Conservation (phyloP, 2,888 invertebrate genomes). For the Meiosimyza decipiens region DNA sequence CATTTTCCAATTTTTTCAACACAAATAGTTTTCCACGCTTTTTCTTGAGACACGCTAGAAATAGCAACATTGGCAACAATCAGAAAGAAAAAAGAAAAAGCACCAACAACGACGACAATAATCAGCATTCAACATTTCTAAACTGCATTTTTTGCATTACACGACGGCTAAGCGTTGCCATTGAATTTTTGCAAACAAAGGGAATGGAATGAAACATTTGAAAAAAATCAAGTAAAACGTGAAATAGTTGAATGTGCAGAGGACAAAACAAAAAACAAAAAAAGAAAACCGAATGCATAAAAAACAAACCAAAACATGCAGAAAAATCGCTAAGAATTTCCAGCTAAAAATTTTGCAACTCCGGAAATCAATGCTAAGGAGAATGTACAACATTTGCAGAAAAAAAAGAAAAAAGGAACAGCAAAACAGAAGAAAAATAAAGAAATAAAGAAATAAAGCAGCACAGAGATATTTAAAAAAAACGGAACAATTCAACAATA, state of each 20-base stretch:
- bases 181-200: constrained; percentile 6
- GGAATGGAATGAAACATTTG: too few relatives aligned
- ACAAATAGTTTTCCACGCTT: too few relatives aligned
- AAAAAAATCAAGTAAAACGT: neutral
- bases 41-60: too few relatives aligned
- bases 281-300: neutral
- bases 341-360: too few relatives aligned
- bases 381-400: too few relatives aligned
- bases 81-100: neutral
- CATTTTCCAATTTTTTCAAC: too few relatives aligned
- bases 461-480: neutral
- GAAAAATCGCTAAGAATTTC: neutral
- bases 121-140: constrained; percentile 2
- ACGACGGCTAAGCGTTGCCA: constrained; percentile 16
- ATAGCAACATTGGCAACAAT: neutral
- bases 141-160: constrained; percentile 16
- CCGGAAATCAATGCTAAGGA: too few relatives aligned
- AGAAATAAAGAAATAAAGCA: neutral
- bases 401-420: neutral
- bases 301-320: neutral
- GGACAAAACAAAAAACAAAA: too few relatives aligned
- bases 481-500: neutral
- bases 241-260: neutral
- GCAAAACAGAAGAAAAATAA: neutral
- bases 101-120: neutral